These are phyloP conservation scores for Neoscelio sp. DNA, from an alignment of 2,888 invertebrate species.

Conservation along the genomic window DNA sequence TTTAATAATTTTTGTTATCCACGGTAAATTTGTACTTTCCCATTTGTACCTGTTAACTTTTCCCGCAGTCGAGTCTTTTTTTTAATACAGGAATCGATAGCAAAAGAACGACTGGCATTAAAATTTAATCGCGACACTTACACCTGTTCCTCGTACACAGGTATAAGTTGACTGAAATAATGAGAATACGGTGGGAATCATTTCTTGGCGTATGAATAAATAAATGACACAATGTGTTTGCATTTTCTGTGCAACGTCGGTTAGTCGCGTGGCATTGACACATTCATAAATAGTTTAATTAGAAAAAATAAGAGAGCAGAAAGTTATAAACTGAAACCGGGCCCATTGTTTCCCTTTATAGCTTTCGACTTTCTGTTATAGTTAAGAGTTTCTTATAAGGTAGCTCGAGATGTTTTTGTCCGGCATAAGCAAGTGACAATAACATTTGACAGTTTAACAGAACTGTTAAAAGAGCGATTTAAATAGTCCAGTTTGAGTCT, in stretches of 20 bases:
- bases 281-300: constrained; percentile 39
- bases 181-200: constrained; percentile 48
- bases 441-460: too few relatives aligned
- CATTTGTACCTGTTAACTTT: constrained; percentile 16
- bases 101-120: constrained; percentile 41
- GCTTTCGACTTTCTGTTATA: too few relatives aligned
- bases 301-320: constrained; percentile 28
- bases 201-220: constrained; percentile 58
- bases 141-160: constrained; percentile 53
- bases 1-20: neutral
- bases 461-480: too few relatives aligned
- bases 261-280: constrained; percentile 31
- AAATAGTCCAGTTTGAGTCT: too few relatives aligned
- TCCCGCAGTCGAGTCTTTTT: constrained; percentile 1
- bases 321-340: constrained; percentile 6
- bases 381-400: too few relatives aligned
- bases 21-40: too few relatives aligned
- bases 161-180: constrained; percentile 35
- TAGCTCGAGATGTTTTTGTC: too few relatives aligned
- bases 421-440: too few relatives aligned
- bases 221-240: constrained; percentile 25
- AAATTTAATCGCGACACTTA: constrained; percentile 50
- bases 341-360: constrained; percentile 16
- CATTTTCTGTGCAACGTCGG: constrained; percentile 27
- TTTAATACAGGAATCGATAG: constrained; percentile 44